phyloP scores from a whole-genome alignment of 2,797 vertebrate genomes.

The Hapalemur alaotrensis region DNA sequence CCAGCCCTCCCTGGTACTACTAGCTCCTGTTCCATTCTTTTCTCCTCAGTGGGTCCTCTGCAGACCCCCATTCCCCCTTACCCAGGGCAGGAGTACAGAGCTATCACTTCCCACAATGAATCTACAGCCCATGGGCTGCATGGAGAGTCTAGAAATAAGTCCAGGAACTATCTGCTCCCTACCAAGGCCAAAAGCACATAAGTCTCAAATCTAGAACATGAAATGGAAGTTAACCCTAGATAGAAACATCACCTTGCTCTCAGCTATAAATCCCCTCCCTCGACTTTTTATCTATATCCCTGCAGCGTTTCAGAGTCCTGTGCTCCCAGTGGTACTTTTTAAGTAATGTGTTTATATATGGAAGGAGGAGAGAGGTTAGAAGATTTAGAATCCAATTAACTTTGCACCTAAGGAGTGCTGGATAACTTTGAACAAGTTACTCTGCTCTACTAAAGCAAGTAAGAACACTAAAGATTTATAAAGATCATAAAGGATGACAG shows the following conservation, averaged over 20 bases:
- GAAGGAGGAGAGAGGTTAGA: background rate
- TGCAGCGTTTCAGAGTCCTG: background rate
- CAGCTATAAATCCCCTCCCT: background rate
- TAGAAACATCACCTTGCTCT: background rate
- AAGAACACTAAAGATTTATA: background rate
- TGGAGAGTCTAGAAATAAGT: background rate
- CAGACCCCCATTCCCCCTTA: fast-evolving
- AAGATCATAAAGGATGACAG: background rate
- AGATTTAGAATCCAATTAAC: slow-evolving; percentile 30
- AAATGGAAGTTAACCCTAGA: background rate
- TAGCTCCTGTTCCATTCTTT: background rate
- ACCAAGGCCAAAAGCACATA: background rate
- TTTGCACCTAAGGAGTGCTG: background rate
- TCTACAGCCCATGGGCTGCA: background rate
- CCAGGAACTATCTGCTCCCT: background rate
- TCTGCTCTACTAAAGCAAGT: background rate
- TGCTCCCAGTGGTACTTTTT: background rate
- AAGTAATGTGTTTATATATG: background rate
- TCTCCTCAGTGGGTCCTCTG: background rate
- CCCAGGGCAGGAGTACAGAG: background rate
- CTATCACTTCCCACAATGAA: background rate
- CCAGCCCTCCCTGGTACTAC: no score
- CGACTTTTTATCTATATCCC: background rate
- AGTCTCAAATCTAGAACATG: background rate
- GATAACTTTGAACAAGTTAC: background rate